Evolutionary conservation across 2,113 vertebrate genomes (phyloP).

Genomic region (Burhinus bistriatus): DNA sequence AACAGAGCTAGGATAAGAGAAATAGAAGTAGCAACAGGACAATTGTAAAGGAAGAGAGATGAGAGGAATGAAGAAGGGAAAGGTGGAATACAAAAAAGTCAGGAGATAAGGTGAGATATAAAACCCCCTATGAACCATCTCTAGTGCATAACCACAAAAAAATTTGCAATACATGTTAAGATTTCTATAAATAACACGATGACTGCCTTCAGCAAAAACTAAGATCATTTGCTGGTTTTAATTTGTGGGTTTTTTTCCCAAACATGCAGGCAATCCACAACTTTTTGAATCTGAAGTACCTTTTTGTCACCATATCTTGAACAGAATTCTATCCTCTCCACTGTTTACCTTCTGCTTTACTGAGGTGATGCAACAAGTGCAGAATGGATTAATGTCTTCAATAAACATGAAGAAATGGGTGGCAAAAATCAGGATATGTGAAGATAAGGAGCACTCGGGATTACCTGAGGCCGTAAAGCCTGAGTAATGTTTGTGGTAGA

Average conservation of each 20-base stretch:
- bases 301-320: neutral
- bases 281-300: neutral
- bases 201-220: neutral
- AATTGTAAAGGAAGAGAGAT: neutral
- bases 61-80: neutral
- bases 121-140: neutral
- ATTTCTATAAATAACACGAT: neutral
- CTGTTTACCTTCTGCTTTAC: neutral
- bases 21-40: neutral
- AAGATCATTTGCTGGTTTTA: neutral
- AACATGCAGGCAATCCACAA: neutral
- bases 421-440: neutral
- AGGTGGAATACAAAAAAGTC: neutral
- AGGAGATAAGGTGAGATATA: neutral
- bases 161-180: neutral
- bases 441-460: neutral
- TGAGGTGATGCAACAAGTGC: neutral
- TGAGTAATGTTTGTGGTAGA: neutral
- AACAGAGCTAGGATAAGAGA: neutral
- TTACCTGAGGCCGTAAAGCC: slow-evolving; percentile 7
- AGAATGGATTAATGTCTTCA: neutral
- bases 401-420: neutral
- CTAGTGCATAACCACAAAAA: neutral
- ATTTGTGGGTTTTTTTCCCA: neutral
- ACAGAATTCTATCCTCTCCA: neutral